Evolutionary conservation across 2,797 vertebrate species (phyloP).

Genomic region (Synaphobranchus kaupii): DNA sequence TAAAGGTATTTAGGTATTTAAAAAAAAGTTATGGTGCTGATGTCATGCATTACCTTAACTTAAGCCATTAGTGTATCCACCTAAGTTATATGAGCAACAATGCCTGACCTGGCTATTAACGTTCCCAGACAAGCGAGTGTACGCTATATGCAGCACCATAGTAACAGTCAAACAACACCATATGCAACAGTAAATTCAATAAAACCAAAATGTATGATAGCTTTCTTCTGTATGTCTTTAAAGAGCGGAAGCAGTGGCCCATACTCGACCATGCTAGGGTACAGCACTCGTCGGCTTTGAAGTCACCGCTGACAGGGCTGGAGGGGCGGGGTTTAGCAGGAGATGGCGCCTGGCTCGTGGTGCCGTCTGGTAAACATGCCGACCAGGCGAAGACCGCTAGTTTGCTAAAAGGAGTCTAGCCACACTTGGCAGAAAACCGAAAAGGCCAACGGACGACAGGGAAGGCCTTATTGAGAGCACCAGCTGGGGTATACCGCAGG

Average conservation of each 20-base stretch:
- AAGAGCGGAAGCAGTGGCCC: conserved; percentile 12
- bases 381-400: conserved; percentile 55
- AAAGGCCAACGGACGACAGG: neutral
- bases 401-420: conserved; percentile 45
- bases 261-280: conserved; percentile 27
- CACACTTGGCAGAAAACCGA: conserved; percentile 43
- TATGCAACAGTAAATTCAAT: neutral
- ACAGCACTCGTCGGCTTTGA: conserved; percentile 43
- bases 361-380: conserved; percentile 44
- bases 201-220: neutral
- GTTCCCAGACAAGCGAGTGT: neutral
- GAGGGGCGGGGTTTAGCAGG: conserved; percentile 36
- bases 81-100: neutral
- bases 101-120: neutral
- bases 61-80: neutral
- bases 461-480: neutral
- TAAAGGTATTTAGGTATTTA: too few species aligned
- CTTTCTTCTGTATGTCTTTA: neutral
- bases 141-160: neutral
- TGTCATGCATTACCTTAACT: too few species aligned
- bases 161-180: neutral
- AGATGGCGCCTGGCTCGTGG: conserved; percentile 42
- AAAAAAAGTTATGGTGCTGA: too few species aligned
- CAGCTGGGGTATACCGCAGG: neutral
- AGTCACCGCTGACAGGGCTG: conserved; percentile 30